phyloP scores from a whole-genome alignment of 1,140 invertebrate species.

The Zaprionus africanus region DNA sequence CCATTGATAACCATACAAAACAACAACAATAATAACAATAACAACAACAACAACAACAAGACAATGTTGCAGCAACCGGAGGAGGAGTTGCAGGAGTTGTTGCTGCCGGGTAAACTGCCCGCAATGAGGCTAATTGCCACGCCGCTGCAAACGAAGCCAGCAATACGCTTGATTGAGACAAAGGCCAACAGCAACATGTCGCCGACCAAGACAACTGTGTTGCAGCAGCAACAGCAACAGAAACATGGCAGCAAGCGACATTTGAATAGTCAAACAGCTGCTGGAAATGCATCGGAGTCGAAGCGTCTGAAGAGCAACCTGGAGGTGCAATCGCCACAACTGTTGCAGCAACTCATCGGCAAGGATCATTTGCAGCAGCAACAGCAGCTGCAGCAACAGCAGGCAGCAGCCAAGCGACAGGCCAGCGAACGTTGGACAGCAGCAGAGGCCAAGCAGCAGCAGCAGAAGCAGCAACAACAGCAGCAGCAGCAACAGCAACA shows the following conservation, averaged over 20 bases:
- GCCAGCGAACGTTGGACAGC: slow-evolving; percentile 56
- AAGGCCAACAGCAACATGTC: slow-evolving; percentile 39
- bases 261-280: slow-evolving; percentile 53
- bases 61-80: slow-evolving; percentile 45
- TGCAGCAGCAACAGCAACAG: slow-evolving; percentile 45
- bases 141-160: slow-evolving; percentile 60
- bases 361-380: slow-evolving; percentile 48
- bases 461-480: slow-evolving; percentile 53
- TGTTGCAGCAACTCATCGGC: slow-evolving; percentile 74
- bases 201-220: slow-evolving; percentile 41
- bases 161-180: slow-evolving; percentile 67
- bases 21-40: slow-evolving; percentile 56
- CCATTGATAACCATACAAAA: slow-evolving; percentile 83
- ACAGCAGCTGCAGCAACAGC: slow-evolving; percentile 42
- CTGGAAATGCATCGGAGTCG: slow-evolving; percentile 57
- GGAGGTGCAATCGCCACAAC: slow-evolving; percentile 66
- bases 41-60: slow-evolving; percentile 48
- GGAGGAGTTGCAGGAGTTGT: slow-evolving; percentile 48
- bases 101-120: slow-evolving; percentile 51
- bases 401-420: slow-evolving; percentile 51
- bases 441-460: slow-evolving; percentile 36
- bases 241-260: slow-evolving; percentile 75
- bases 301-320: slow-evolving; percentile 74
- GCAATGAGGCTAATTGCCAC: slow-evolving; percentile 62
- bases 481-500: slow-evolving; percentile 66